phyloP scores from a whole-genome alignment of 2,113 vertebrate genomes.

The Poeciliopsis occidentalis region DNA sequence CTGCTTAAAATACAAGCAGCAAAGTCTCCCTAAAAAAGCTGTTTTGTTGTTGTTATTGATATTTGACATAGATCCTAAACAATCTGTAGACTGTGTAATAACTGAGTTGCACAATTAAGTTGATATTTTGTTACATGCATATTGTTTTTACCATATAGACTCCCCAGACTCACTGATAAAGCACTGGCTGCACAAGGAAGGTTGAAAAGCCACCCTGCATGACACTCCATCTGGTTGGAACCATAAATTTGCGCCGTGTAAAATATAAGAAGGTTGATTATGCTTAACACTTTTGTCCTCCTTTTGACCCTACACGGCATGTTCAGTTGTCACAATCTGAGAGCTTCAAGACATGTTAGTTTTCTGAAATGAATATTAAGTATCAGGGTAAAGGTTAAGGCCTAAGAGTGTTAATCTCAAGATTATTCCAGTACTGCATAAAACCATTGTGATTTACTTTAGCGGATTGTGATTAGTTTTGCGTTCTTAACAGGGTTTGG shows the following conservation, averaged over 20 bases:
- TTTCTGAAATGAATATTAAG: neutral
- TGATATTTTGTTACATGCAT: neutral
- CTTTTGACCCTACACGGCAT: neutral
- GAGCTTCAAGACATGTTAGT: neutral
- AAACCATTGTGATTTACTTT: neutral
- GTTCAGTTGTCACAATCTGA: neutral
- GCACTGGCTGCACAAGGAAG: neutral
- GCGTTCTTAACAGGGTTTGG: constrained; percentile 6
- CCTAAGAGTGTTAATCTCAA: neutral
- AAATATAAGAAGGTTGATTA: neutral
- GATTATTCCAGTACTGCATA: neutral
- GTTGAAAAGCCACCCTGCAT: neutral
- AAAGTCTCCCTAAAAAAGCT: neutral
- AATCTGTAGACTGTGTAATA: neutral
- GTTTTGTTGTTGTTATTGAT: neutral
- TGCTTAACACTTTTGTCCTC: neutral
- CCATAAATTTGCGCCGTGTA: neutral
- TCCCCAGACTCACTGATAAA: neutral
- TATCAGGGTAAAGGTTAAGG: neutral
- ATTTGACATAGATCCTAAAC: neutral
- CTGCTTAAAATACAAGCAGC: neutral
- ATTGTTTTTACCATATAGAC: neutral
- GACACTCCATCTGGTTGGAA: neutral
- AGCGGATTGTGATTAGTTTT: neutral
- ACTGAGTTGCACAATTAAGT: neutral